Evolutionary conservation across 2,797 vertebrate species (phyloP).

Genomic region (Enteromius argenteus): DNA sequence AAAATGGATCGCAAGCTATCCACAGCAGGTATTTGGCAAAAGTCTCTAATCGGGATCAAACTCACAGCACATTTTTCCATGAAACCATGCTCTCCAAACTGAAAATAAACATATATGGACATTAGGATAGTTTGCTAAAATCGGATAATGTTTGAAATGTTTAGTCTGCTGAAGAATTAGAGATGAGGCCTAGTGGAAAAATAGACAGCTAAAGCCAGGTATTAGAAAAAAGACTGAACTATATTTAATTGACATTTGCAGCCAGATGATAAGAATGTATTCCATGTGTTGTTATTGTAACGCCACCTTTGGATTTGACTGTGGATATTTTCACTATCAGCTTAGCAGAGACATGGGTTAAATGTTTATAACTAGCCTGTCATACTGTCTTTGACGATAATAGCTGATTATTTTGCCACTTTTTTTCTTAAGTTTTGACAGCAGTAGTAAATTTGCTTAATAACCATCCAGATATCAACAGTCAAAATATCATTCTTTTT

Average conservation of each 20-base stretch:
- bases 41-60: constrained; percentile 1
- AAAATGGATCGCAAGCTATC: constrained; percentile 57
- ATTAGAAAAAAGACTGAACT: background rate
- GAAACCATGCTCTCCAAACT: constrained; percentile 6
- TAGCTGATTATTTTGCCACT: background rate
- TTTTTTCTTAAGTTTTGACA: constrained; percentile 4
- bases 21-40: constrained; percentile 53
- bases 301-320: constrained; percentile 47
- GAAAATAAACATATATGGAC: constrained; percentile 6
- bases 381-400: constrained; percentile 7
- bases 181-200: background rate
- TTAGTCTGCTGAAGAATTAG: constrained; percentile 31
- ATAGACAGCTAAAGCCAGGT: constrained; percentile 7
- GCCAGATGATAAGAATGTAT: constrained; percentile 24
- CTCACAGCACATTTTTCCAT: background rate
- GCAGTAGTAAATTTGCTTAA: background rate
- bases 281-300: constrained; percentile 38
- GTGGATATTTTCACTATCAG: constrained; percentile 38
- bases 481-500: background rate
- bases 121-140: constrained; percentile 19
- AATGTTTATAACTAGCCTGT: constrained; percentile 41
- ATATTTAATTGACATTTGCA: background rate
- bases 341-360: constrained; percentile 53
- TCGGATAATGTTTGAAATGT: constrained; percentile 35
- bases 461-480: background rate